Evolutionary conservation across 2,888 invertebrate species (phyloP), one percentile per base, ranked within the genome.

Genomic region (Molorchus minor): DNA sequence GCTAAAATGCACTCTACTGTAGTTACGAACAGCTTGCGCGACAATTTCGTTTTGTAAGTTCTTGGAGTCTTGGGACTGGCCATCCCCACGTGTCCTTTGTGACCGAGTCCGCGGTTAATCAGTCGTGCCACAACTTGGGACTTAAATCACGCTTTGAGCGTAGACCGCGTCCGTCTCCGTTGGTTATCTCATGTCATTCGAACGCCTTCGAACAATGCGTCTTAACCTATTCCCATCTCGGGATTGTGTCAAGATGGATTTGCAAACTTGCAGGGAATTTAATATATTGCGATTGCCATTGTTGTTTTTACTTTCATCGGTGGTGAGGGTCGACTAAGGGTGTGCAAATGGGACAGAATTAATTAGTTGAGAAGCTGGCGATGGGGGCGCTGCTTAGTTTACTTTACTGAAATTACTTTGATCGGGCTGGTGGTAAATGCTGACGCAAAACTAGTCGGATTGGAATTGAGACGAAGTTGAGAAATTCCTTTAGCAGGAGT

Each of bases 131-230:
- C n/a, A 71, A 74, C 72, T 75, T 69, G 58, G 54, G 70, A 73
- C 72, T 71, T 71, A 72, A 72, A 73, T 73, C 66, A 64, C 64
- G 62, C 70, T 71, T 71, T 69, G 71, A 68, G 69, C 69, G 64
- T 46, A 56, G 38, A 61, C 65, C 67, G 64, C 47, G 66, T 61
- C 64, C 62, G 70, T 68, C 67, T 69, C 67, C 68, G 69, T 68
- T 55, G 65, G 61, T 65, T 68, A 68, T 69, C 70, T 62, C 58
- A 54, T 58, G 64, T 70, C 72, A 68, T 74, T 68, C 75, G 76
- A 76, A 74, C 76, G 75, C 73, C 71, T 70, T 68, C 65, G 72
- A 74, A 77, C 76, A 77, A 76, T 75, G 58, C 53, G 45, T 61
- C 67, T 58, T 41, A 56, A 65, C 62, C 57, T 56, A 67, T 67